These are phyloP conservation scores for Parapsyche elsis DNA, from an alignment of 1,140 invertebrate species.

Conservation along the genomic window DNA sequence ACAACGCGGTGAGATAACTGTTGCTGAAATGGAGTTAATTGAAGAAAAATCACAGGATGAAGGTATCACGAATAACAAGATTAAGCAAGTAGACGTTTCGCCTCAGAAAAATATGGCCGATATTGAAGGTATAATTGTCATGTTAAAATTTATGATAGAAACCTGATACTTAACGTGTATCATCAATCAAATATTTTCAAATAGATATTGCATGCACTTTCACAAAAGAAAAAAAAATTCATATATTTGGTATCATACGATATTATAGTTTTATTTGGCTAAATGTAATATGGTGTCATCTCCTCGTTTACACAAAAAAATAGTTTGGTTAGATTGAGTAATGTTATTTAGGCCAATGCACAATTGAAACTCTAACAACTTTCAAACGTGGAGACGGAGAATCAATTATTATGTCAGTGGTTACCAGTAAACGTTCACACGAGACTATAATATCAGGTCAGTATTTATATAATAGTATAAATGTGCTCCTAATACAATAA, in stretches of 20 bases:
- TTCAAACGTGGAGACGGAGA: conserved; percentile 70
- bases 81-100: conserved; percentile 58
- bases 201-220: not conserved
- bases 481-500: conserved; percentile 53
- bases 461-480: conserved; percentile 57
- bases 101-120: conserved; percentile 58
- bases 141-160: conserved; percentile 16
- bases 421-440: conserved; percentile 71
- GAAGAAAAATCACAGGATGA: conserved; percentile 52
- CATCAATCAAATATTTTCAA: not conserved
- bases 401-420: conserved; percentile 73
- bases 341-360: conserved; percentile 64
- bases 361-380: conserved; percentile 71
- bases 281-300: not conserved
- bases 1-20: conserved; percentile 37
- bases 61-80: conserved; percentile 57
- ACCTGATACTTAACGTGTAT: not conserved
- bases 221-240: too few relatives aligned
- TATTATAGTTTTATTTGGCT: not conserved
- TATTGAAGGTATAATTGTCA: conserved; percentile 62
- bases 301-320: conserved; percentile 40
- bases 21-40: conserved; percentile 49
- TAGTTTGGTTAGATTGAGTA: not conserved
- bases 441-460: conserved; percentile 73
- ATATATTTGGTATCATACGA: too few relatives aligned